Evolutionary conservation across 1,140 invertebrate genomes (phyloP), one percentile per base, ranked within the genome.

Genomic region (Drosophila santomea): DNA sequence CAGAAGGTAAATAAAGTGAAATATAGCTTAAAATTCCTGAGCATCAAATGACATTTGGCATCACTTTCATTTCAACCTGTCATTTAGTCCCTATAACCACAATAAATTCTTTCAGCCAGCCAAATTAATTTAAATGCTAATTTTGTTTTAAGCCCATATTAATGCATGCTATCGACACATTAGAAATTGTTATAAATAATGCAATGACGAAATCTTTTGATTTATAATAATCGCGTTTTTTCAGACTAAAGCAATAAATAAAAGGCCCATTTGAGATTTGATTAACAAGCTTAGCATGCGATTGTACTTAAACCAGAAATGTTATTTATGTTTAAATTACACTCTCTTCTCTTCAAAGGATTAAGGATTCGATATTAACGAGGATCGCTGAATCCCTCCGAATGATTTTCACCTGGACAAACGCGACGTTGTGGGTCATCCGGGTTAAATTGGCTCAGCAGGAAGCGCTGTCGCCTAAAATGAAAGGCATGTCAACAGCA

Each of bases 341-440:
- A 52, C 14, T 7, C 5, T 17, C 35, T 8, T 10, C 4, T 1
- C 25, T 11, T n/a, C 1, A 38, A 12, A 8, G 35, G 20, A 38
- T 36, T 11, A 2, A 23, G 39, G 32, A 2, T 23, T 38, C 14
- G 17, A 55, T 28, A 25, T 12, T 39, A 28, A 23, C 12, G 2
- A 3, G 6, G 12, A 28, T 14, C 4, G 14, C 36, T 38, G 25
- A 94, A 8, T 94, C 94, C 74, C 3, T 94, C 93, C 35, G 14
- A 14, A 14, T 94, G 35, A 93, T 93, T 4, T 94, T 94, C 5
- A 94, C 95, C 81, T 94, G 94, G 72, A 95, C 91, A 10, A 95
- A 94, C 1, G 94, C 95, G 94, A 94, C 95, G 85, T 94, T 95
- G 28, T 95, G 91, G 3, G 94, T 94, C 75, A 0, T 95, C 94